These are phyloP conservation scores for Pentamera pediparva DNA, from an alignment of 53 echinoderm and acorn worm species.

Conservation along the genomic window DNA sequence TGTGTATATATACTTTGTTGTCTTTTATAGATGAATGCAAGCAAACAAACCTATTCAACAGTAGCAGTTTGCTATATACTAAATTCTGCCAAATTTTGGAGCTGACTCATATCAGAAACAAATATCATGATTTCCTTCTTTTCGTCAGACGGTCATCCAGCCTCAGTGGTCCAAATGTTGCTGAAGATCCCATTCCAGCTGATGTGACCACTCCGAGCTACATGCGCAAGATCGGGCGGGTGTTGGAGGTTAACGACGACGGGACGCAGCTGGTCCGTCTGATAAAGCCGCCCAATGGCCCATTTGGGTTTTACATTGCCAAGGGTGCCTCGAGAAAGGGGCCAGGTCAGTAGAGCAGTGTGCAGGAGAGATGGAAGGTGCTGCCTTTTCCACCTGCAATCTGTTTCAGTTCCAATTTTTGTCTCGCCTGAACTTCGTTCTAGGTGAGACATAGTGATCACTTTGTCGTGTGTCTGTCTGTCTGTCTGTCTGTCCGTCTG, in stretches of 20 bases:
- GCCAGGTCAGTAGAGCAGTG: constrained; percentile 41
- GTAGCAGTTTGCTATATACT: too few relatives aligned
- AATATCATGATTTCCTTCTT: not conserved
- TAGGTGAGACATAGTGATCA: too few relatives aligned
- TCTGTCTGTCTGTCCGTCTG: not conserved
- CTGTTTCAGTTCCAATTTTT: not conserved
- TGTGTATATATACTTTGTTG: too few relatives aligned
- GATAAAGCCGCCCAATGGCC: constrained; percentile 86
- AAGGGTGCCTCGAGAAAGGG: constrained; percentile 71
- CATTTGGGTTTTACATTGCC: constrained; percentile 98
- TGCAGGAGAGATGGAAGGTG: not conserved
- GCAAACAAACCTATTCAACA: too few relatives aligned
- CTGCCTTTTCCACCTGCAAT: too few relatives aligned
- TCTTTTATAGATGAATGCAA: too few relatives aligned
- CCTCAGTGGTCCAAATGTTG: constrained; percentile 47
- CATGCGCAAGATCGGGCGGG: constrained; percentile 80
- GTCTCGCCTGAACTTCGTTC: too few relatives aligned
- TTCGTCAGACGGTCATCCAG: constrained; percentile 67
- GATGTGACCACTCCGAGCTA: constrained; percentile 84
- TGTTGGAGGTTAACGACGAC: constrained; percentile 61
- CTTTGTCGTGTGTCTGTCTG: not conserved
- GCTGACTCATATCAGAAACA: too few relatives aligned
- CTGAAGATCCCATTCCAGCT: constrained; percentile 42
- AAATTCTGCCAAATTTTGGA: too few relatives aligned
- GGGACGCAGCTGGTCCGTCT: constrained; percentile 76